Conservation (phyloP, 2,797 vertebrate genomes). For the Melanotaenia nigrans region DNA sequence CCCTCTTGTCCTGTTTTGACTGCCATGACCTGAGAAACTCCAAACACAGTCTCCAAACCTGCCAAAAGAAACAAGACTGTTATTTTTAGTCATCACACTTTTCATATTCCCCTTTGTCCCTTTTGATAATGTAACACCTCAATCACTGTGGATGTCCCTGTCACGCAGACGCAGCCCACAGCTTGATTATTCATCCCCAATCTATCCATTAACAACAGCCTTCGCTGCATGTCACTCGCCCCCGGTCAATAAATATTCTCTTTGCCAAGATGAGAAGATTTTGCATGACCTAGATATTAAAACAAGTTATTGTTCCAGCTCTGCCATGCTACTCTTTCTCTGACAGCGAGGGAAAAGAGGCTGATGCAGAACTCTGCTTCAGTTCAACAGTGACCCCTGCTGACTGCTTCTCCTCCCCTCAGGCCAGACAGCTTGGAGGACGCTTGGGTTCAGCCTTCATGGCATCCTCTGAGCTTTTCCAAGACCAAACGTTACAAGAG, state of each 20-base stretch:
- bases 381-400: slow-evolving; percentile 81
- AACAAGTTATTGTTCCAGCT: slow-evolving; percentile 72
- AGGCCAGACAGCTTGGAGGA: slow-evolving; percentile 11
- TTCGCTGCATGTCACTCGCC: slow-evolving; percentile 52
- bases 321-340: slow-evolving; percentile 60
- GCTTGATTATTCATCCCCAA: slow-evolving; percentile 69
- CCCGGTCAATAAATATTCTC: slow-evolving; percentile 77
- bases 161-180: slow-evolving; percentile 47
- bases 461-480: neutral
- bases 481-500: neutral
- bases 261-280: slow-evolving; percentile 77
- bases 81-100: slow-evolving; percentile 55
- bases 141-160: slow-evolving; percentile 38
- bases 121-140: slow-evolving; percentile 49
- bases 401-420: slow-evolving; percentile 45
- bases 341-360: slow-evolving; percentile 28
- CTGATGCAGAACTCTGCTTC: slow-evolving; percentile 28
- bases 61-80: slow-evolving; percentile 53
- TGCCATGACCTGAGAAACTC: slow-evolving; percentile 53
- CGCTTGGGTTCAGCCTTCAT: neutral
- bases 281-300: slow-evolving; percentile 80
- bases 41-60: slow-evolving; percentile 34
- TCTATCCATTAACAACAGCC: slow-evolving; percentile 54
- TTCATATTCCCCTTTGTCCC: slow-evolving; percentile 41
- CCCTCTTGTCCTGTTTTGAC: slow-evolving; percentile 20